Percentiles rank a stretch among this genome's conserved stretches.
Evolutionary conservation across 2,888 invertebrate genomes (phyloP).

Genomic region (Andrena bicolor): DNA sequence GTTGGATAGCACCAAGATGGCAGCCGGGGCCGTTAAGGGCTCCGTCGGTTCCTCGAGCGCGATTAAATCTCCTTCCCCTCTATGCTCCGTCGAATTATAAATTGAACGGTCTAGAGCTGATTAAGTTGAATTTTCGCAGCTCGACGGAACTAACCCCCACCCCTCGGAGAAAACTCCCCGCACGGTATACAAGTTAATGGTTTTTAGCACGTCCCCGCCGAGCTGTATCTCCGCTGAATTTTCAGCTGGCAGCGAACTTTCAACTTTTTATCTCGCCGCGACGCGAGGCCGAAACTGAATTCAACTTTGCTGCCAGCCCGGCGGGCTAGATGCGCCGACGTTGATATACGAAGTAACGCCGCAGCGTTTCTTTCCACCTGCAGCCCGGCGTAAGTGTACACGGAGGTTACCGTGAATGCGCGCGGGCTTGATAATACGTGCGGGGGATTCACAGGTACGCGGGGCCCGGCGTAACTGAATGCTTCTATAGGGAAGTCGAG

Average conservation of each 20-base stretch:
- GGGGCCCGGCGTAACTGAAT: conserved; percentile 21
- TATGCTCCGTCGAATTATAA: conserved; percentile 2
- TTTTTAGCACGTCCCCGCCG: conserved; percentile 24
- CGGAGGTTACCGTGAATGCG: conserved; percentile 33
- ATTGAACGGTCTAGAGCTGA: neutral
- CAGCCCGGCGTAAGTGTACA: conserved; percentile 16
- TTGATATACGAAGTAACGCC: conserved; percentile 52
- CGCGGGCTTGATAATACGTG: conserved; percentile 18
- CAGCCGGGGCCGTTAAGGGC: neutral
- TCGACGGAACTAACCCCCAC: conserved; percentile 25
- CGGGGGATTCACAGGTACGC: conserved; percentile 20
- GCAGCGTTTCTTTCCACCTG: conserved; percentile 37
- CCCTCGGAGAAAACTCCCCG: conserved; percentile 9
- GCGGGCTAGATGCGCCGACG: conserved; percentile 31
- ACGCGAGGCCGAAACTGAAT: conserved; percentile 50
- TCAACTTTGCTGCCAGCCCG: conserved; percentile 57
- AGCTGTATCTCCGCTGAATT: conserved; percentile 31
- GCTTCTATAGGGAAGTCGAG: conserved; percentile 31
- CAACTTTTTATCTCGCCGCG: conserved; percentile 69
- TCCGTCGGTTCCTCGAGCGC: neutral
- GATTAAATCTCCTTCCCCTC: neutral
- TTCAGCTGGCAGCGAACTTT: conserved; percentile 52
- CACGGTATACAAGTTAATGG: conserved; percentile 48
- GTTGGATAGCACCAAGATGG: neutral
- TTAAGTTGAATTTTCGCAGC: conserved; percentile 43